These are phyloP conservation scores for Schizothorax lantsangensis DNA, from an alignment of 2,797 vertebrate genomes.

Conservation along the genomic window DNA sequence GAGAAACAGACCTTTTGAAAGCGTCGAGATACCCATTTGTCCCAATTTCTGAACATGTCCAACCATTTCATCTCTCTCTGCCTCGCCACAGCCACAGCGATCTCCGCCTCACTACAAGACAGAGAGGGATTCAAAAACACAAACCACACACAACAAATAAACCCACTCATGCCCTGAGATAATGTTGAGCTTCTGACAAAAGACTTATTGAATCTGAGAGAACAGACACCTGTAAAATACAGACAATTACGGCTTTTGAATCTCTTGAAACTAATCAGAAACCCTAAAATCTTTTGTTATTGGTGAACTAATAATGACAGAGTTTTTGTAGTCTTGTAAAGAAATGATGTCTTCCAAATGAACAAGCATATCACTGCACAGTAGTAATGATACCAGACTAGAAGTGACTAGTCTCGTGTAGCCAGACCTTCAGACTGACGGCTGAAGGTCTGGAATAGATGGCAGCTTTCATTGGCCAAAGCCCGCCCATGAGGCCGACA, in stretches of 20 bases:
- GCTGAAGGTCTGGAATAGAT: too few relatives aligned
- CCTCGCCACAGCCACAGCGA: conserved; percentile 85
- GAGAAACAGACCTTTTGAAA: conserved; percentile 87
- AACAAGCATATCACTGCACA: neutral
- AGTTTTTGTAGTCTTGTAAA: neutral
- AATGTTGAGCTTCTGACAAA: neutral
- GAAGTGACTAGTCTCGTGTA: neutral
- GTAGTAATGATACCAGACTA: neutral
- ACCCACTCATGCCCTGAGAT: neutral
- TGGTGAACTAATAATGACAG: neutral
- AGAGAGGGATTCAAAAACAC: conserved; percentile 8
- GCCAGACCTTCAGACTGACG: too few relatives aligned
- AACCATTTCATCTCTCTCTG: conserved; percentile 94
- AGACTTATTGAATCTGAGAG: neutral
- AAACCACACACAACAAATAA: conserved; percentile 11
- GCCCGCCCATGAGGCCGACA: too few relatives aligned
- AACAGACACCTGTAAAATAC: neutral
- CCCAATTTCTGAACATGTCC: conserved; percentile 92
- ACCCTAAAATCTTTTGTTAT: neutral
- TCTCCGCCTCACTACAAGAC: conserved; percentile 78
- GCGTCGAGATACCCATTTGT: conserved; percentile 89
- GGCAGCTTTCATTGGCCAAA: too few relatives aligned
- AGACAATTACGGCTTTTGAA: too few relatives aligned
- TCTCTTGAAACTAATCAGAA: neutral
- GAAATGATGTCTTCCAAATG: neutral